Evolutionary conservation across 2,797 vertebrate genomes (phyloP).

Genomic region (Australoheros facetus): DNA sequence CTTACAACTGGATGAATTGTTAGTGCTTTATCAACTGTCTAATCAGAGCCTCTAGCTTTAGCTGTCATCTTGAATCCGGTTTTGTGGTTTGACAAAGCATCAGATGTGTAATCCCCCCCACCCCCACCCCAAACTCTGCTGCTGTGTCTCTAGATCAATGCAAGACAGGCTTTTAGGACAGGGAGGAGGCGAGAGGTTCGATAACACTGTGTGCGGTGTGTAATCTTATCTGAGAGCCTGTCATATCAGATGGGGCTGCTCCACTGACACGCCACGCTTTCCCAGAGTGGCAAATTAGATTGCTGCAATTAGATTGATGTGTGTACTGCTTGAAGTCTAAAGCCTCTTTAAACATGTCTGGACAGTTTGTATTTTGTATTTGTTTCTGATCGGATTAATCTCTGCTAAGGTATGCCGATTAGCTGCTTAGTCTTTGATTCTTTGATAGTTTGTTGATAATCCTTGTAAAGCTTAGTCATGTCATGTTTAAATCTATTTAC

Average conservation of each 20-base stretch:
- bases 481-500: conserved; percentile 4
- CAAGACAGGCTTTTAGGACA: conserved; percentile 51
- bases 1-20: neutral
- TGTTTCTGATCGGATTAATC: conserved; percentile 51
- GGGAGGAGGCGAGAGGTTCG: conserved; percentile 51
- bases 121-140: neutral
- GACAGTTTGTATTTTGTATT: conserved; percentile 48
- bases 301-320: conserved; percentile 68
- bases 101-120: conserved; percentile 39
- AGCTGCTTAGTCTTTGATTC: conserved; percentile 28
- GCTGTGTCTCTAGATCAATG: conserved; percentile 65
- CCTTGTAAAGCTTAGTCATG: neutral
- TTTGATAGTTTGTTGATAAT: conserved; percentile 22
- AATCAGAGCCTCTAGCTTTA: conserved; percentile 59
- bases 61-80: conserved; percentile 64
- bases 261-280: conserved; percentile 59
- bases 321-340: conserved; percentile 37
- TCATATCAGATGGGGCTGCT: conserved; percentile 70
- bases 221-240: conserved; percentile 77
- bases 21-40: conserved; percentile 51
- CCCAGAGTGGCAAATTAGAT: conserved; percentile 74
- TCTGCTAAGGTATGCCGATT: conserved; percentile 33
- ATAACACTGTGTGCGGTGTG: conserved; percentile 67
- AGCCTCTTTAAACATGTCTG: conserved; percentile 53
- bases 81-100: conserved; percentile 49